Base-by-base conservation (phyloP, 2,888 invertebrate species). In the Gastrophysa polygoni region DNA sequence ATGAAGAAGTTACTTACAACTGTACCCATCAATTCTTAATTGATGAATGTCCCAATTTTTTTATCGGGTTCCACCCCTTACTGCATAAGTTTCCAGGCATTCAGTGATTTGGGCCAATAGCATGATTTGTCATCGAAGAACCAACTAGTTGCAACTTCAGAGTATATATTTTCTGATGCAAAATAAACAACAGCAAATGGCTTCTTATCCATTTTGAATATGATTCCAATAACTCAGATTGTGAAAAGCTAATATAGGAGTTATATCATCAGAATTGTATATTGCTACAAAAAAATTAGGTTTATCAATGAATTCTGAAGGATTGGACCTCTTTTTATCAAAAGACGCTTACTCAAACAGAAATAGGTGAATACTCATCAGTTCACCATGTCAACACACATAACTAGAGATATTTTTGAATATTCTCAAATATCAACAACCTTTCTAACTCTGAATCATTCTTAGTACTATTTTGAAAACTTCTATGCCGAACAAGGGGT, bases 71-170 rank as follows among this genome's bases (percentile, higher is more conserved):
- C 54, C 21, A 54, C 38, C 20, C 54, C 38, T 54, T 43, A 43
- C 18, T 20, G 34, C 54, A 54, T 54, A n/a, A 54, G 21, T 11
- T 54, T 54, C 52, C 38, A 7, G 14, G 52, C 52, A 38, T 54
- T 54, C 5, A 54, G 1, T 20, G 54, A 54, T 43, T 11, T 46
- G 6, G 55, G 46, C 55, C 55, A 55, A 46, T 55, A 55, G 55
- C 29, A 21, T 55, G 28, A 8, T 46, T 44, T 44, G 11, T 55
- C 55, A 28, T 55, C 17, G 2, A 46, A 17, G 16, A 55, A 55
- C 55, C 46, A 55, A 55, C 55, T 55, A 46, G 55, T 55, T 44
- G 55, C 46, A 32, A 55, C 46, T 55, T 55, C 54, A 24, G 55
- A 55, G 28, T 55, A 55, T 43, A 54, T 54, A 21, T 54, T 21